Evolutionary conservation across 2,797 vertebrate genomes (phyloP).

Genomic region (Urosaurus nigricauda): DNA sequence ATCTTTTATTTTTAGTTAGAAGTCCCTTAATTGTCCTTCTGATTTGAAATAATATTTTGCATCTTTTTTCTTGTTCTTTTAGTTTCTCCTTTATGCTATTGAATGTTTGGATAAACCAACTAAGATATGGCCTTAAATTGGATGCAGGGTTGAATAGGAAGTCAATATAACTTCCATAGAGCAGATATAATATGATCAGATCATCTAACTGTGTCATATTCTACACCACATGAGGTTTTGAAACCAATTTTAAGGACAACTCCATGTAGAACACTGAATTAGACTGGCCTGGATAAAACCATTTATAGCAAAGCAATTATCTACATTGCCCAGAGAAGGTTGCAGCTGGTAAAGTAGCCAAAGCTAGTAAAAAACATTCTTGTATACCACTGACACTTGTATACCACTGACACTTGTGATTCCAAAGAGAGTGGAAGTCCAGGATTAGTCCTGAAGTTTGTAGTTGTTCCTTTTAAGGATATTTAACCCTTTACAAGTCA

Average conservation of each 20-base stretch:
- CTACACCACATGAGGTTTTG: neutral
- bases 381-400: neutral
- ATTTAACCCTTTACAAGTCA: neutral
- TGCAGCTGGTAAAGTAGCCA: neutral
- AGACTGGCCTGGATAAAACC: neutral
- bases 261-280: neutral
- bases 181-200: neutral
- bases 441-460: neutral
- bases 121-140: neutral
- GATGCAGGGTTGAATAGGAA: neutral
- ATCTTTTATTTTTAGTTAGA: neutral
- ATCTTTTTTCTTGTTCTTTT: neutral
- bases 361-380: neutral
- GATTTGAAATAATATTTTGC: neutral
- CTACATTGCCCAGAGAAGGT: neutral
- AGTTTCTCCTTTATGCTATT: neutral
- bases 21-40: neutral
- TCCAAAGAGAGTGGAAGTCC: neutral
- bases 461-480: neutral
- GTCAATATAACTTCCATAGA: neutral
- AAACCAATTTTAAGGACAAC: neutral
- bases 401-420: neutral
- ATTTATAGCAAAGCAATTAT: neutral
- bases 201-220: neutral
- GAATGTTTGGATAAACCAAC: neutral